Percentiles rank a stretch among this genome's conserved stretches.
Conservation (phyloP, 2,113 vertebrate genomes). For the Triplophysa siluroides region DNA sequence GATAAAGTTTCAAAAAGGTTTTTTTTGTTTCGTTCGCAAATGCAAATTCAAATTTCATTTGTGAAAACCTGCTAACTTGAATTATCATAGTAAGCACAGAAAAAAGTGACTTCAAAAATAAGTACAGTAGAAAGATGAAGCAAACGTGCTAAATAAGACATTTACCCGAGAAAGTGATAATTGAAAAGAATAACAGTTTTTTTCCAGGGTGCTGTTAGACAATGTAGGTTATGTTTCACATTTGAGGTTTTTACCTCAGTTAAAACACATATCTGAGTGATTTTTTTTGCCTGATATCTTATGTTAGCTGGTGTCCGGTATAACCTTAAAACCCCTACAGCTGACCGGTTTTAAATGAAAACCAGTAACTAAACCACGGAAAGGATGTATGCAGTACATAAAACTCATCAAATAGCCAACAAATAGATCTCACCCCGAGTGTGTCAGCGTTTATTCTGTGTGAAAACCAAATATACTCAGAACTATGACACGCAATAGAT, state of each 20-base stretch:
- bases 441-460: conserved; percentile 67
- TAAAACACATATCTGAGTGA: neutral
- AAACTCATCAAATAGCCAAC: conserved; percentile 58
- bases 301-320: conserved; percentile 54
- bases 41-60: neutral
- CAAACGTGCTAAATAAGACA: neutral
- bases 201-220: neutral
- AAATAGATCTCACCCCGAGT: conserved; percentile 62
- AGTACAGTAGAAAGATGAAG: neutral
- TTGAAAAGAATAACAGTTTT: neutral
- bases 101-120: neutral
- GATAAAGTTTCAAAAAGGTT: too few relatives aligned
- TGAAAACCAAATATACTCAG: conserved; percentile 68
- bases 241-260: neutral
- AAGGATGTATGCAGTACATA: conserved; percentile 21
- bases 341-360: conserved; percentile 35
- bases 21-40: neutral
- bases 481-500: conserved; percentile 66
- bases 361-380: neutral
- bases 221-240: neutral
- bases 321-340: conserved; percentile 68
- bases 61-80: conserved; percentile 1
- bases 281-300: conserved; percentile 57
- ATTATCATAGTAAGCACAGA: neutral
- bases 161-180: conserved; percentile 29